Conservation (phyloP, 2,113 vertebrate species). For the Ictalurus punctatus region DNA sequence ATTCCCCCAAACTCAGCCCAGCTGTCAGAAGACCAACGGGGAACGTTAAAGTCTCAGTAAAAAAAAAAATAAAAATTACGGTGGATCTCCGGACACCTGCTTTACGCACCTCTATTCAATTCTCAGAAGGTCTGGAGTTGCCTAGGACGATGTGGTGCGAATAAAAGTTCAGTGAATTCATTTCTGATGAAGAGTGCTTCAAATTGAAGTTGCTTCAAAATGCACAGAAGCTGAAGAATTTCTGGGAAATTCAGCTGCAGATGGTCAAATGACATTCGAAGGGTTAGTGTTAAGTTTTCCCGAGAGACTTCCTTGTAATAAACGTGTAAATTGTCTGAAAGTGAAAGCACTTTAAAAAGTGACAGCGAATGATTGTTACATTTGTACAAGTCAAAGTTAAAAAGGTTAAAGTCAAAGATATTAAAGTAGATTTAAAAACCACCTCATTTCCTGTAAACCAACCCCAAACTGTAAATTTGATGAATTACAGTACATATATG, state of each 20-base stretch:
- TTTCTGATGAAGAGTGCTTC: background rate
- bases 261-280: background rate
- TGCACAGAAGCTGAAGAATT: background rate
- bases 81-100: background rate
- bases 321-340: background rate
- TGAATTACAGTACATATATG: background rate
- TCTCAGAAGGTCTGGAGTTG: background rate
- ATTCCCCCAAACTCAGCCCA: conserved; percentile 75
- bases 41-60: background rate
- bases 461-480: background rate
- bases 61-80: background rate
- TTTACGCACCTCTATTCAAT: background rate
- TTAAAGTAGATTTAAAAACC: background rate
- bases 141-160: background rate
- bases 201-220: background rate
- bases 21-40: conserved; percentile 58
- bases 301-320: background rate
- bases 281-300: background rate
- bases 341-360: background rate
- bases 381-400: background rate
- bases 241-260: background rate
- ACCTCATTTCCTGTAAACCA: background rate
- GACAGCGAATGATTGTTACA: background rate
- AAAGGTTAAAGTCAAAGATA: background rate
- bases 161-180: background rate